These are phyloP conservation scores for Drosophila koepferae DNA, from an alignment of 2,888 invertebrate genomes.

Conservation along the genomic window DNA sequence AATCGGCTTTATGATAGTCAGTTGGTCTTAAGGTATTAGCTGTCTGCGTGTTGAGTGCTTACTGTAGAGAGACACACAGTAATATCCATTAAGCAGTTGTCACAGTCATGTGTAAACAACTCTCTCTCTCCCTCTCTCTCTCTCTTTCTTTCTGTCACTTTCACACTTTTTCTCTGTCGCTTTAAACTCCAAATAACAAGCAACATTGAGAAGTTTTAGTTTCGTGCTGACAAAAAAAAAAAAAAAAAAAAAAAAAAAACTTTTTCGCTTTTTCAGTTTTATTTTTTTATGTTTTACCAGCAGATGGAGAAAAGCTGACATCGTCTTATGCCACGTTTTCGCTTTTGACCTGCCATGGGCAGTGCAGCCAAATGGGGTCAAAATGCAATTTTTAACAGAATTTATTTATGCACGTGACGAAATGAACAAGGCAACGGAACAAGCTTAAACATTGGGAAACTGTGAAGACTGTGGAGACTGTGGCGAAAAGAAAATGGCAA, in stretches of 20 bases:
- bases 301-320: constrained; percentile 16
- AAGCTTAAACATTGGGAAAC: not conserved
- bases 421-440: constrained; percentile 14
- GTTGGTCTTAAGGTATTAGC: constrained; percentile 21
- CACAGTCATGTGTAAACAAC: constrained; percentile 23
- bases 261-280: constrained; percentile 25
- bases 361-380: constrained; percentile 46
- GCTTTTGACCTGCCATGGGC: constrained; percentile 45
- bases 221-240: constrained; percentile 30
- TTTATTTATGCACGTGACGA: constrained; percentile 58
- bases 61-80: constrained; percentile 9
- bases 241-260: constrained; percentile 26
- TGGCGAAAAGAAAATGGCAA: constrained; percentile 5
- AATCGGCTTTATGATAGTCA: constrained; percentile 21
- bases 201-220: constrained; percentile 27
- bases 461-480: no score
- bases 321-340: constrained; percentile 21
- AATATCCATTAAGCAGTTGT: constrained; percentile 39
- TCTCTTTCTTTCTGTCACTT: not conserved
- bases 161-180: not conserved
- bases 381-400: constrained; percentile 38
- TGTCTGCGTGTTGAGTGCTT: constrained; percentile 14
- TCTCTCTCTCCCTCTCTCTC: not conserved
- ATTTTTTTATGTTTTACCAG: not conserved
- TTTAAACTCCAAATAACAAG: constrained; percentile 20